These are phyloP conservation scores for Aplysia californica DNA, from an alignment of 1,140 invertebrate species.

Conservation along the genomic window DNA sequence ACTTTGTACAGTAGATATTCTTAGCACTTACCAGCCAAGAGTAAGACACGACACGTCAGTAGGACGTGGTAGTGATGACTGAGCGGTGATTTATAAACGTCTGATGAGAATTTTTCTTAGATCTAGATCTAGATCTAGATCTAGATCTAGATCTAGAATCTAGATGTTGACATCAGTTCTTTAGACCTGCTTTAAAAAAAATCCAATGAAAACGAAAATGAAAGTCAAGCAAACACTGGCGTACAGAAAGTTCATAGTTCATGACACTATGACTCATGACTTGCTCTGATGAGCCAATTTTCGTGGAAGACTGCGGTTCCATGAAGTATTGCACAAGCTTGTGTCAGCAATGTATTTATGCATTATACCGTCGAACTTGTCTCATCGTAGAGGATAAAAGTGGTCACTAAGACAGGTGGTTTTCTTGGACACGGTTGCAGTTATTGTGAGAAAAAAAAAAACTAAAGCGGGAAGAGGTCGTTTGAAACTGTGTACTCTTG, in stretches of 20 bases:
- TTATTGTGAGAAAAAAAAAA: too few species aligned
- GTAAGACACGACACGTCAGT: too few species aligned
- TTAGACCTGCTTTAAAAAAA: neutral
- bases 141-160: neutral
- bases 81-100: too few species aligned
- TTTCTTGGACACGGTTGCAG: too few species aligned
- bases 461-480: too few species aligned
- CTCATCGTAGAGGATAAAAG: neutral
- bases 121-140: neutral
- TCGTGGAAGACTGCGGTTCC: neutral
- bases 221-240: neutral
- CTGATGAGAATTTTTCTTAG: too few species aligned
- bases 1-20: too few species aligned
- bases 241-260: too few species aligned
- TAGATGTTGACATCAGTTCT: neutral
- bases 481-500: too few species aligned
- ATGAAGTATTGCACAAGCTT: neutral
- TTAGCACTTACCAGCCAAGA: too few species aligned
- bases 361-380: neutral
- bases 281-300: neutral
- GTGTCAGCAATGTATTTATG: neutral
- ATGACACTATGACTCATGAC: neutral
- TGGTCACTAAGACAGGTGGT: too few species aligned
- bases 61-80: neutral
- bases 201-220: neutral